A percentile compares a stretch with the other conserved stretches of the same genome.
Evolutionary conservation across 2,113 vertebrate genomes (phyloP).

Genomic region (Leucopsar rothschildi): DNA sequence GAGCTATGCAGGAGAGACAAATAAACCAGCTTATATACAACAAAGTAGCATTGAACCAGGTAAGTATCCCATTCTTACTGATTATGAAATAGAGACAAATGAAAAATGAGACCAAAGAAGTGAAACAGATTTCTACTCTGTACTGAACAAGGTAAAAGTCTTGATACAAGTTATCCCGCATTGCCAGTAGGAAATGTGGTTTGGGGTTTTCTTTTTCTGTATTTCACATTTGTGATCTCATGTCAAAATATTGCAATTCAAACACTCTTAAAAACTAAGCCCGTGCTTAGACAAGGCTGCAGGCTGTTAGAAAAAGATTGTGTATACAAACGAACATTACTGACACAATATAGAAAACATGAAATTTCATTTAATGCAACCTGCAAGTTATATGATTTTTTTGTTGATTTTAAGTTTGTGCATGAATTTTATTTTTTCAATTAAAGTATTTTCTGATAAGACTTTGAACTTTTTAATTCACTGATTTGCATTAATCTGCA

Average conservation of each 20-base stretch:
- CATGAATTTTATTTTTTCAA: background rate
- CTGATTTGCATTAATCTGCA: background rate
- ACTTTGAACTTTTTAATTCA: background rate
- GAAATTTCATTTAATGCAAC: background rate
- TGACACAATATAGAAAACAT: background rate
- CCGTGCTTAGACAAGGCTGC: background rate
- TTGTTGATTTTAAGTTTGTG: background rate
- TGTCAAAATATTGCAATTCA: background rate
- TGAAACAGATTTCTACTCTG: background rate
- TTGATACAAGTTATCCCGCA: background rate
- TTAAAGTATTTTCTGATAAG: background rate
- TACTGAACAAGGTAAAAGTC: background rate
- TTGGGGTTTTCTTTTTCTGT: background rate
- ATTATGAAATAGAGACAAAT: background rate
- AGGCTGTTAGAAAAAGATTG: background rate
- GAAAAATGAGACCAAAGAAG: background rate
- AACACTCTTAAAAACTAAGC: background rate
- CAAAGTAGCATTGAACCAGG: background rate
- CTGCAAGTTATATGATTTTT: background rate
- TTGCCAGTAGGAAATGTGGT: background rate
- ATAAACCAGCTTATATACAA: background rate
- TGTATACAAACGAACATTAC: background rate
- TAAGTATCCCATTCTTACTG: background rate
- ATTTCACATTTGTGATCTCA: background rate
- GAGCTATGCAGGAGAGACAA: background rate